phyloP scores from a whole-genome alignment of 30 jellyfish, hydroid and myxozoan species.

The Nemopilema nomurai region DNA sequence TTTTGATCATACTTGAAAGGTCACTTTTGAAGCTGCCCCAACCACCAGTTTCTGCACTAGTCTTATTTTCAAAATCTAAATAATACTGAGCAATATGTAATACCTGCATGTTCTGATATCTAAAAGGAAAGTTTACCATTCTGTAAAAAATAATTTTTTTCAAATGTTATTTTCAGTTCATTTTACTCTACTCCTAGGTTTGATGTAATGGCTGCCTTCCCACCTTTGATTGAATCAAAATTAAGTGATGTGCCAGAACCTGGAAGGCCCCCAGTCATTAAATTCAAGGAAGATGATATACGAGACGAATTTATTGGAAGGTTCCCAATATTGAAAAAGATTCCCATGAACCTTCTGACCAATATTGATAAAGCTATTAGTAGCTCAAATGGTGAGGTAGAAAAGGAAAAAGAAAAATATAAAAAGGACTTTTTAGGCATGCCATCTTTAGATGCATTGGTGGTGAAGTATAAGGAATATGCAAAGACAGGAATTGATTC shows the following conservation, averaged over 20 bases:
- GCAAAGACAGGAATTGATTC: constrained; percentile 4
- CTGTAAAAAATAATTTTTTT: no score
- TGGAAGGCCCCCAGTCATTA: constrained; percentile 60
- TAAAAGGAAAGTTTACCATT: no score
- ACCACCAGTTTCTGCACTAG: no score
- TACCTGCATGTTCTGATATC: no score
- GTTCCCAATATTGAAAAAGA: constrained; percentile 37
- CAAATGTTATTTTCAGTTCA: no score
- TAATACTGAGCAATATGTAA: no score
- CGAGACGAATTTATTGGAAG: constrained; percentile 30
- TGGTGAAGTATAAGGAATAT: constrained; percentile 21
- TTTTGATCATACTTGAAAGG: no score
- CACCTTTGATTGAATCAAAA: constrained; percentile 41
- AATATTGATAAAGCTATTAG: neutral
- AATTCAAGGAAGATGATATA: constrained; percentile 41
- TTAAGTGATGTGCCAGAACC: constrained; percentile 31
- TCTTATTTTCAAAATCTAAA: no score
- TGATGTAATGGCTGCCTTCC: constrained; percentile 59
- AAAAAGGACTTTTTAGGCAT: constrained; percentile 11
- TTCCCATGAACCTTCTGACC: constrained; percentile 19
- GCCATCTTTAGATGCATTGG: constrained; percentile 36
- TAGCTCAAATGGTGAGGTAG: neutral
- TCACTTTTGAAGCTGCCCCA: no score
- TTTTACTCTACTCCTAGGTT: constrained; percentile 32
- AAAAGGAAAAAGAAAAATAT: neutral